A percentile compares a stretch with the other conserved stretches of the same genome.
Conservation (phyloP, 1,140 invertebrate genomes). For the Cydia pomonella region DNA sequence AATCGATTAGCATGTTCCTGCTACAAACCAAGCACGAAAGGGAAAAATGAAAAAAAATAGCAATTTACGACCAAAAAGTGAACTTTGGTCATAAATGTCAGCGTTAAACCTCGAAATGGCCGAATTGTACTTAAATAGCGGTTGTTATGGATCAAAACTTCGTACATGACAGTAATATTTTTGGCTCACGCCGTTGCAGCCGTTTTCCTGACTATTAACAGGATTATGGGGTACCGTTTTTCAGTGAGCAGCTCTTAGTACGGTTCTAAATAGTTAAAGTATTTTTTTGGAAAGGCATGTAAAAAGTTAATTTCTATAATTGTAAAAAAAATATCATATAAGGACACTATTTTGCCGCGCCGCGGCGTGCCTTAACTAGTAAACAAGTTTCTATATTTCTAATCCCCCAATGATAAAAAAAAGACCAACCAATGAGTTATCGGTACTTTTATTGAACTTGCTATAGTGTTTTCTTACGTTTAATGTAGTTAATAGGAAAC, state of each 20-base stretch:
- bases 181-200: not conserved
- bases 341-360: too few relatives aligned
- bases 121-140: constrained; percentile 18
- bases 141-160: constrained; percentile 1
- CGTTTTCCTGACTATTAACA: not conserved
- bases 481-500: too few relatives aligned
- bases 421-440: too few relatives aligned
- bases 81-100: constrained; percentile 31
- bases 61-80: constrained; percentile 4
- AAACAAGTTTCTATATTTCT: too few relatives aligned
- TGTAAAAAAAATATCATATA: too few relatives aligned
- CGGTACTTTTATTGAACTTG: too few relatives aligned
- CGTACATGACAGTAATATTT: constrained; percentile 5
- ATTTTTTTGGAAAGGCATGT: too few relatives aligned
- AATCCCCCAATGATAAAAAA: too few relatives aligned
- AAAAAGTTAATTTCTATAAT: too few relatives aligned
- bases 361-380: too few relatives aligned
- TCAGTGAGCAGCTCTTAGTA: not conserved
- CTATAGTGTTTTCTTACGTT: too few relatives aligned
- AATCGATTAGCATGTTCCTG: constrained; percentile 6
- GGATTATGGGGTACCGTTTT: not conserved
- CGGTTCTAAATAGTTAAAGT: too few relatives aligned
- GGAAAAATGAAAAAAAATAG: constrained; percentile 3
- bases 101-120: constrained; percentile 28
- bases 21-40: constrained; percentile 3